phyloP scores from a whole-genome alignment of 2,113 vertebrate species.

The Nansenia antarctica region DNA sequence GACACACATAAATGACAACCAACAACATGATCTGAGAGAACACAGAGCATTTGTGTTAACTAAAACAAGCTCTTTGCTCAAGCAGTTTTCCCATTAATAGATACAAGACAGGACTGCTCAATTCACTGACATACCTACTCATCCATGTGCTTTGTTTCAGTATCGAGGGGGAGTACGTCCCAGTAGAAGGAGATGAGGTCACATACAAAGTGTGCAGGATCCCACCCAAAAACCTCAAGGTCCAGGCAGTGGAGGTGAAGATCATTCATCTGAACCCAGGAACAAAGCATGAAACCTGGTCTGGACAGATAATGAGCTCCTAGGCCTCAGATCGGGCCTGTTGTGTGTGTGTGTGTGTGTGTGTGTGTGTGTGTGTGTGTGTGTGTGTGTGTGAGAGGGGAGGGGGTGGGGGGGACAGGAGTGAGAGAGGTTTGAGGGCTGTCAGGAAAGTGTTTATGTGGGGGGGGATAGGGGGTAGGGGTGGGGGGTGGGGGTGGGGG shows the following conservation, averaged over 20 bases:
- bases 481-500: background rate
- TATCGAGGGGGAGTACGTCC: constrained; percentile 96
- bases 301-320: constrained; percentile 93
- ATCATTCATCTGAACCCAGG: constrained; percentile 92
- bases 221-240: constrained; percentile 97
- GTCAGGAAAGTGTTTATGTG: constrained; percentile 3
- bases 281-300: constrained; percentile 97
- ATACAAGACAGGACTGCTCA: too few species aligned
- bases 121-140: too few species aligned
- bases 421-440: background rate
- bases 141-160: too few species aligned
- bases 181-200: constrained; percentile 93
- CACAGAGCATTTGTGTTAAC: too few species aligned
- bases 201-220: constrained; percentile 96
- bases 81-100: too few species aligned
- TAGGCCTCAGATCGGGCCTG: constrained; percentile 62
- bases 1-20: too few species aligned
- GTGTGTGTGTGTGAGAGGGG: too few species aligned
- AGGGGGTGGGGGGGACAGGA: background rate
- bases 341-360: too few species aligned
- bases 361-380: too few species aligned
- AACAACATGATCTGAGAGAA: too few species aligned
- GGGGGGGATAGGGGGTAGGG: constrained; percentile 9
- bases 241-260: constrained; percentile 97
- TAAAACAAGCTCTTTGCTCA: too few species aligned